Conservation (phyloP, 1,140 invertebrate genomes). For the Dinoponera quadriceps region DNA sequence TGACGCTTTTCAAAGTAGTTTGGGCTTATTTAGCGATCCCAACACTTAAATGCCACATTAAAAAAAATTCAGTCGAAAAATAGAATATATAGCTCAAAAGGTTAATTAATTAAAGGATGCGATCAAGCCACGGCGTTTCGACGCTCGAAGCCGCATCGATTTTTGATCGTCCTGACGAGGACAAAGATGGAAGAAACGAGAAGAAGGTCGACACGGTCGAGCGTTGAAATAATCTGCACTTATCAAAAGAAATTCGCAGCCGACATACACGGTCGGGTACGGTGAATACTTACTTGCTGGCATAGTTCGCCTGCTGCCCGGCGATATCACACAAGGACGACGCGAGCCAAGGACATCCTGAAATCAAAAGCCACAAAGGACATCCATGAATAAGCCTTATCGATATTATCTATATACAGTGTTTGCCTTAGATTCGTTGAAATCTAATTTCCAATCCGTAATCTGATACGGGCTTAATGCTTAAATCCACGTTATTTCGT, state of each 20-base stretch:
- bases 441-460: background rate
- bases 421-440: background rate
- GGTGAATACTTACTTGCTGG: conserved; percentile 62
- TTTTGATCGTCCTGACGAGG: background rate
- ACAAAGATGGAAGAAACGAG: background rate
- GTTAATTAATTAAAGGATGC: too few species aligned
- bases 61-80: too few species aligned
- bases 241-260: conserved; percentile 9
- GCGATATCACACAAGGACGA: conserved; percentile 40
- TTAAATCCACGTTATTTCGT: too few species aligned
- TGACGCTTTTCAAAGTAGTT: too few species aligned
- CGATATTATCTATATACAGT: background rate
- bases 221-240: conserved; percentile 32
- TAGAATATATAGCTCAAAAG: too few species aligned
- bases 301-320: conserved; percentile 63
- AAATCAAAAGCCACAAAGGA: conserved; percentile 67
- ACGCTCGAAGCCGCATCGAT: background rate
- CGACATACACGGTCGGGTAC: background rate
- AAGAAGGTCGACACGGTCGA: background rate
- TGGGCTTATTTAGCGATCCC: too few species aligned
- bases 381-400: background rate
- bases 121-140: too few species aligned
- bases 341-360: conserved; percentile 65
- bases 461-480: too few species aligned
- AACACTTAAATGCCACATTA: too few species aligned